Percentiles rank a stretch among this genome's conserved stretches.
These are phyloP conservation scores for Oryzias woworae DNA, from an alignment of 2,113 vertebrate genomes.

Conservation along the genomic window DNA sequence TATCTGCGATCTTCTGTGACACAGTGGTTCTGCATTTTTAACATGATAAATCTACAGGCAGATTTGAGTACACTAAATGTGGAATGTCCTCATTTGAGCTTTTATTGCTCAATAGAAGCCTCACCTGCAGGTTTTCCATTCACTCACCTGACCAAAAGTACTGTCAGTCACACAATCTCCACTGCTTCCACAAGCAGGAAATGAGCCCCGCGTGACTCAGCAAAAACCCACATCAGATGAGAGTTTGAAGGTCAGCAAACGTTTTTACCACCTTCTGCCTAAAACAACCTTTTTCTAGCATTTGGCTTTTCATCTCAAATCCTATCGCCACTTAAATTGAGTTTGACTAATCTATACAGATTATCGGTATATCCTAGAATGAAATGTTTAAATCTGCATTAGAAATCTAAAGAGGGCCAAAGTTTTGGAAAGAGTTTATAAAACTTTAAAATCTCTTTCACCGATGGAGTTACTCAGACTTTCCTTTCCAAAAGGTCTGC, in stretches of 20 bases:
- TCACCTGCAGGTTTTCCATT: too few species aligned
- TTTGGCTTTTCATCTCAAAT: constrained; percentile 1
- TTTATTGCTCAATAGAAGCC: too few species aligned
- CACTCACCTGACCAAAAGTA: background rate
- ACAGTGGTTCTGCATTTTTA: too few species aligned
- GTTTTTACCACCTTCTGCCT: background rate
- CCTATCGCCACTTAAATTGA: constrained; percentile 5
- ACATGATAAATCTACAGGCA: too few species aligned
- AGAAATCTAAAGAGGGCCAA: background rate
- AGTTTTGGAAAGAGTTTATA: background rate
- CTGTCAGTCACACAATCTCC: background rate
- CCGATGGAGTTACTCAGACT: too few species aligned
- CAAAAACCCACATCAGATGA: constrained; percentile 22
- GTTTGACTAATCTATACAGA: constrained; percentile 7
- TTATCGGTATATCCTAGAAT: background rate
- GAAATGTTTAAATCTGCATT: background rate
- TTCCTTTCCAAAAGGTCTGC: too few species aligned
- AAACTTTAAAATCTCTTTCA: too few species aligned
- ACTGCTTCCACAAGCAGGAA: constrained; percentile 8
- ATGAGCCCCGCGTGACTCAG: constrained; percentile 10
- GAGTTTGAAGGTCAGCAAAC: constrained; percentile 33
- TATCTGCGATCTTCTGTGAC: too few species aligned
- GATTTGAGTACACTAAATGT: too few species aligned
- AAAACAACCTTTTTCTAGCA: background rate
- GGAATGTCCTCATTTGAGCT: too few species aligned